These are phyloP conservation scores for Platycheirus albimanus DNA, from an alignment of 2,888 invertebrate genomes.

Conservation along the genomic window DNA sequence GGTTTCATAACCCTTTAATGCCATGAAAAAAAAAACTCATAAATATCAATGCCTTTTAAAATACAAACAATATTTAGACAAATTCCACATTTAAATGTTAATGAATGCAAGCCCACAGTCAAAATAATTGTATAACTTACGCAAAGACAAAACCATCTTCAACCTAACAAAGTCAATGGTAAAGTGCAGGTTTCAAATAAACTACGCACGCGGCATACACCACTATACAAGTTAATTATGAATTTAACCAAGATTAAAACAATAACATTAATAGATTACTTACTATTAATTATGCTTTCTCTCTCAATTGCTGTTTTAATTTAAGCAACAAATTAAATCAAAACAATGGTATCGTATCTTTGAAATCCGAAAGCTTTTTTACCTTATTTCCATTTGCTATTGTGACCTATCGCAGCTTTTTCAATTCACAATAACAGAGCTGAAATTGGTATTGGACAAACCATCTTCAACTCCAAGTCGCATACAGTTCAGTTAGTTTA, in stretches of 20 bases:
- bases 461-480: slow-evolving; percentile 27
- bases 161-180: not conserved
- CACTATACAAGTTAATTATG: too few relatives aligned
- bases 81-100: slow-evolving; percentile 56
- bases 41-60: slow-evolving; percentile 24
- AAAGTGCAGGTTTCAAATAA: too few relatives aligned
- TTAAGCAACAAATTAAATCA: slow-evolving; percentile 38
- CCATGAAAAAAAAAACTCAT: not conserved
- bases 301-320: slow-evolving; percentile 23
- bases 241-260: not conserved
- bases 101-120: slow-evolving; percentile 34
- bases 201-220: too few relatives aligned
- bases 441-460: slow-evolving; percentile 37
- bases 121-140: slow-evolving; percentile 3
- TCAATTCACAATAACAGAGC: slow-evolving; percentile 42
- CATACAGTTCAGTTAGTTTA: slow-evolving; percentile 70
- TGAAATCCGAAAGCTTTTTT: not conserved
- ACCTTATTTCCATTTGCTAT: not conserved
- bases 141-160: not conserved
- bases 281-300: slow-evolving; percentile 56
- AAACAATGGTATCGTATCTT: slow-evolving; percentile 27
- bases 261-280: slow-evolving; percentile 40
- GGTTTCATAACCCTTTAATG: slow-evolving; percentile 30
- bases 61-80: not conserved
- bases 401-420: slow-evolving; percentile 27